Evolutionary conservation across 2,113 vertebrate species (phyloP).

Genomic region (Serilophus lunatus): DNA sequence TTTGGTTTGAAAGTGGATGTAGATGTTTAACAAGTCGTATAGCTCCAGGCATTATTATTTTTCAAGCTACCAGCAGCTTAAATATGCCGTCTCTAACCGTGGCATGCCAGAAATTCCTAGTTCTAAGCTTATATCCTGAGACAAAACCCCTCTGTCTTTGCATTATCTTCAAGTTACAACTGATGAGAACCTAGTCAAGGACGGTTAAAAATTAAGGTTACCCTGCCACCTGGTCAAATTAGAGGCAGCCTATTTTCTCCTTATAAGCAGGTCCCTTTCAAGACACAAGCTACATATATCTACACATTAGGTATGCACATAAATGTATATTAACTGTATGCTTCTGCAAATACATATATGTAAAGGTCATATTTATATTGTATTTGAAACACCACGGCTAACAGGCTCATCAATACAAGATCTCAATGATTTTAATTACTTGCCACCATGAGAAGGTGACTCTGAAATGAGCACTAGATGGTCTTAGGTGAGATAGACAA

Average conservation of each 20-base stretch:
- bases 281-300: no score
- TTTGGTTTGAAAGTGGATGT: not conserved
- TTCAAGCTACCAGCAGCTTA: not conserved
- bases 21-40: constrained; percentile 1
- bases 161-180: not conserved
- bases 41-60: constrained; percentile 18
- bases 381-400: not conserved
- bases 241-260: not conserved
- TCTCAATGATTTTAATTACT: not conserved
- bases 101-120: not conserved
- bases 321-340: not conserved
- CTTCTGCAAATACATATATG: not conserved
- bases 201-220: not conserved
- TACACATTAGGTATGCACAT: no score
- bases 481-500: not conserved
- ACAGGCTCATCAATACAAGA: not conserved
- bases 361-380: not conserved
- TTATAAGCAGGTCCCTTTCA: not conserved
- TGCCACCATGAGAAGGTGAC: not conserved
- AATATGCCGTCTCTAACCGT: not conserved
- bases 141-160: not conserved
- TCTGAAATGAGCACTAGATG: not conserved
- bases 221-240: not conserved
- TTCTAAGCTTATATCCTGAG: not conserved
- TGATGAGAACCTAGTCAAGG: not conserved